These are phyloP conservation scores for Listronotus oregonensis DNA, from an alignment of 1,140 invertebrate genomes.

Conservation along the genomic window DNA sequence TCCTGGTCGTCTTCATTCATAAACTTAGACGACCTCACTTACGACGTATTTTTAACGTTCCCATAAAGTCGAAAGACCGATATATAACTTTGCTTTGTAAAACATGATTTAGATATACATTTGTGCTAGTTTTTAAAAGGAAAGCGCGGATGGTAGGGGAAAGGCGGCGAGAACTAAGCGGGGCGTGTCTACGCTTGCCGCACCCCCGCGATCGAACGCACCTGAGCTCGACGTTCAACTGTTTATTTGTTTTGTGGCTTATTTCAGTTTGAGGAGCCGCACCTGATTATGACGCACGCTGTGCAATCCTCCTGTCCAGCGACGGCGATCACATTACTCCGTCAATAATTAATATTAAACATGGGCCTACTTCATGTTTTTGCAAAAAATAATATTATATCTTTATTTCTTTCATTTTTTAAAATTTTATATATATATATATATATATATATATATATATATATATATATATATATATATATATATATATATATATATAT, in stretches of 20 bases:
- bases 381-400: no score
- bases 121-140: slow-evolving; percentile 46
- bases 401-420: no score
- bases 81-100: slow-evolving; percentile 32
- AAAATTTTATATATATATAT: no score
- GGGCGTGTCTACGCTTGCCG: slow-evolving; percentile 45
- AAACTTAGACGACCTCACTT: slow-evolving; percentile 9
- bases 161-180: slow-evolving; percentile 43
- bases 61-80: slow-evolving; percentile 27
- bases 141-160: slow-evolving; percentile 39
- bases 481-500: no score
- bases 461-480: no score
- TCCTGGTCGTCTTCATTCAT: slow-evolving; percentile 6
- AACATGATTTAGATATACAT: slow-evolving; percentile 45
- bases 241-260: slow-evolving; percentile 40
- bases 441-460: no score
- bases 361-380: no score
- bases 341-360: no score
- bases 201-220: slow-evolving; percentile 49
- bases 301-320: slow-evolving; percentile 11
- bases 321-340: no score
- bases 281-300: slow-evolving; percentile 33
- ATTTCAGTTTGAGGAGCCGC: slow-evolving; percentile 39
- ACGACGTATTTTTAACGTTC: slow-evolving; percentile 19
- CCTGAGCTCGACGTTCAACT: slow-evolving; percentile 42